These are phyloP conservation scores for Ophiothrix spiculata DNA, from an alignment of 35 echinoderm and acorn worm species.

Conservation along the genomic window DNA sequence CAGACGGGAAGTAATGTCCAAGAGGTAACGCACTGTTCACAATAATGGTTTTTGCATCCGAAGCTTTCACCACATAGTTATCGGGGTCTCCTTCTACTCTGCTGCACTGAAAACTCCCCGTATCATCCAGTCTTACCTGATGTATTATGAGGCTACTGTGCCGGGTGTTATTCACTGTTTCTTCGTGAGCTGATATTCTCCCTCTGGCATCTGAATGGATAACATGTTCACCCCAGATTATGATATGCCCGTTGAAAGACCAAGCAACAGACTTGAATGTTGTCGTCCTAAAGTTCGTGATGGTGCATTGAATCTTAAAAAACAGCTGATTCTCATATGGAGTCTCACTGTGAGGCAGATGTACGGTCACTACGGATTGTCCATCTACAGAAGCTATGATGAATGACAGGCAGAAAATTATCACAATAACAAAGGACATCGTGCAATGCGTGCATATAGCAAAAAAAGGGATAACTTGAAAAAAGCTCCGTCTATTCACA, in stretches of 20 bases:
- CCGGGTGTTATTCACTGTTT: not conserved
- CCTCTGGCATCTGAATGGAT: not conserved
- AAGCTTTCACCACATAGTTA: not conserved
- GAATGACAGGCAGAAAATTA: too few relatives aligned
- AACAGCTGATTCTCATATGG: not conserved
- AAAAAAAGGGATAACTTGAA: too few relatives aligned
- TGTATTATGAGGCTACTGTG: not conserved
- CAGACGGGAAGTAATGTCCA: not conserved
- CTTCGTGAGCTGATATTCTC: not conserved
- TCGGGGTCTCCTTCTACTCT: not conserved
- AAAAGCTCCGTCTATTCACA: too few relatives aligned
- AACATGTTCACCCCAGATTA: not conserved
- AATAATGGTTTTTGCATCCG: not conserved
- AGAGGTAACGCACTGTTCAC: not conserved
- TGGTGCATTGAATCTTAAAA: not conserved
- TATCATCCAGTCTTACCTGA: not conserved
- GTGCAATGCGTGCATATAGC: too few relatives aligned
- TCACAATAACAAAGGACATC: not conserved
- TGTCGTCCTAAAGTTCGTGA: not conserved
- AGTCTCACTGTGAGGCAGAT: not conserved
- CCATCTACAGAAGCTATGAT: too few relatives aligned
- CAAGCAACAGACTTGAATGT: not conserved
- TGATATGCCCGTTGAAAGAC: not conserved
- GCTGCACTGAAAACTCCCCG: not conserved
- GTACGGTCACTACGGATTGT: not conserved